Base-by-base conservation (phyloP, 1,140 invertebrate species). In the Dendrolimus kikuchii region DNA sequence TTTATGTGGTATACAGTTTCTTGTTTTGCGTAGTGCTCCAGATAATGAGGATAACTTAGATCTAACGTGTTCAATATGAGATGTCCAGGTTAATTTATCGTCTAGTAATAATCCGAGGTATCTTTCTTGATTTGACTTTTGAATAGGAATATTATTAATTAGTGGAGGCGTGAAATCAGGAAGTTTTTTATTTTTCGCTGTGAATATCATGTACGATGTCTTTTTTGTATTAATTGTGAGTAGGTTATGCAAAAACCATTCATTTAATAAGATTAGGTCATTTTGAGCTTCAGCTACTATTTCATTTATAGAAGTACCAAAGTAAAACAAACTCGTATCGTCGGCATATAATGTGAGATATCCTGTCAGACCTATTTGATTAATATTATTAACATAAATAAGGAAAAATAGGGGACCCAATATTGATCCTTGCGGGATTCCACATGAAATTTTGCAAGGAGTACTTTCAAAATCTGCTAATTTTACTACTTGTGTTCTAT, bases 171-270 rank as follows among this genome's bases (percentile, higher is more conserved):
- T 23, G 23, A 23, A 23, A 23, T 23, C 23, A 23, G 23, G 23
- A 3, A 23, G 23, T 23, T 23, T 23, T 23, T 23, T 23, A 23
- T 23, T 23, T 23, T 23, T 23, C 23, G 23, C 23, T 23, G 23
- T 23, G 3, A 23, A 23, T 23, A 23, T 23, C 23, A 23, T 23
- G 23, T 23, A 23, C 23, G 23, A 23, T 23, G 23, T 23, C 23
- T 23, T 23, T 23, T 23, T 42, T 46, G 41, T 48, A 48, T 58
- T 62, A 40, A 62, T 51, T 23, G 57, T 62, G 44, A 66, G 10
- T 38, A 62, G 42, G 48, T 66, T 66, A 6, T 48, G 42, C 23
- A 55, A 46, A 45, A 55, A 56, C 51, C 57, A 60, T 43, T 40
- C 39, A 40, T 46, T 39, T 5, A 49, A 7, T 8, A 40, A 1